Evolutionary conservation across 2,797 vertebrate genomes (phyloP), one percentile per base, ranked within the genome.

Genomic region (Pseudochromis fuscus): DNA sequence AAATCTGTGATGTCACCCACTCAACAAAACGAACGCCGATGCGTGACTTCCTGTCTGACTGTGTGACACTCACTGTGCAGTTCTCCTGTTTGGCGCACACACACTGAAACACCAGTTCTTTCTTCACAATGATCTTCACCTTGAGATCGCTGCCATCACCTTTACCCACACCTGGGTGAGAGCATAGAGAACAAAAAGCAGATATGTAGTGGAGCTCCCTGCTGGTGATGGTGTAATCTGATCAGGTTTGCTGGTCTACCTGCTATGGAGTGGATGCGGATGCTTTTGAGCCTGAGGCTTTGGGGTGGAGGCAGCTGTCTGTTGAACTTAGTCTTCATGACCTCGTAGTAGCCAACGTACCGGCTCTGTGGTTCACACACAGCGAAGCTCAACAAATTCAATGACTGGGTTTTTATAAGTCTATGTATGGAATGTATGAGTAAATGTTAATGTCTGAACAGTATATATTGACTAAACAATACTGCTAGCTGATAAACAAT

Each of bases 331-430:
- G 82, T 95, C 92, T 97, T 98, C 95, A 99, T 90, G 72, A 95
- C 89, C 78, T 96, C 96, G 78, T 98, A 99, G 91, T 99, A 99
- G 10, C 92, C 94, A 60, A 99, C 97, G 23, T 98, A 99, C 64
- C 97, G 95, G 87, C 94, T 97, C 98, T 99, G 92, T 25, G 87
- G 53, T 18, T 18, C 63, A 82, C 48, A 81, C 48, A 60, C 38
- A 50, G 2, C 4, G 31, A 33, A 8, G 40, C 40, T 42, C 19
- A n/a, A 42, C 7, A n/a, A n/a, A 37, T 15, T 4, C 13, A 37
- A 4, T 37, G 12, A 13, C 31, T 33, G 31, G 12, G 31, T 3
- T 10, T 33, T 10, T 33, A 33, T 33, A 33, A 10, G 31, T 33
- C 12, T 33, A 10, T 33, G 12, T 33, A 7, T 3, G 12, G 31